These are phyloP conservation scores for Lasius fuliginosus DNA, from an alignment of 2,888 invertebrate genomes.

Conservation along the genomic window DNA sequence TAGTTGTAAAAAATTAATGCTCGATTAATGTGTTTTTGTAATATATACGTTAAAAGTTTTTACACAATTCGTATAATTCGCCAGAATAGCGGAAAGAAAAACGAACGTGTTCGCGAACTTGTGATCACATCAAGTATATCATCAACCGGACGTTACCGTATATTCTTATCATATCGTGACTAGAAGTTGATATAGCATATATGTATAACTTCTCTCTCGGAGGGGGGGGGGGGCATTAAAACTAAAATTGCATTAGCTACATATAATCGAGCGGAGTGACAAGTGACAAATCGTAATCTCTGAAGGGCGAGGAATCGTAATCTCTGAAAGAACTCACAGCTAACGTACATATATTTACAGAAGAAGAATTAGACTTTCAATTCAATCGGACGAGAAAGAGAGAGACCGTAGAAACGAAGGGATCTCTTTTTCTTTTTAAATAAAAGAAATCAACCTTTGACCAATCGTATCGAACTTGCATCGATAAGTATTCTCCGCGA, in stretches of 20 bases:
- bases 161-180: constrained; percentile 56
- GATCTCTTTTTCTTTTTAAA: neutral
- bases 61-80: neutral
- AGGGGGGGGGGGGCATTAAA: neutral
- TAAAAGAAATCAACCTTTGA: neutral
- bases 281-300: constrained; percentile 5
- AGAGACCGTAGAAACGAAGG: neutral
- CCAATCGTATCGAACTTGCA: neutral
- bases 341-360: constrained; percentile 15
- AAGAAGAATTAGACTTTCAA: neutral
- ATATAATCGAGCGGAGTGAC: neutral
- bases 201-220: constrained; percentile 49
- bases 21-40: neutral
- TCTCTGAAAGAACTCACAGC: neutral
- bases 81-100: neutral
- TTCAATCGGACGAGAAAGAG: neutral
- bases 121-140: constrained; percentile 28
- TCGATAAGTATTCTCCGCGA: neutral
- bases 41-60: neutral
- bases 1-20: neutral
- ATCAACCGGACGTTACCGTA: constrained; percentile 22
- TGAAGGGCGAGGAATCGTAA: neutral
- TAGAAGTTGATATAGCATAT: constrained; percentile 60
- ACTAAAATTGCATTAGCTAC: constrained; percentile 18
- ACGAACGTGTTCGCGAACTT: neutral